A percentile compares a stretch with the other conserved stretches of the same genome.
These are phyloP conservation scores for Lacerta agilis DNA, from an alignment of 2,797 vertebrate species.

Conservation along the genomic window DNA sequence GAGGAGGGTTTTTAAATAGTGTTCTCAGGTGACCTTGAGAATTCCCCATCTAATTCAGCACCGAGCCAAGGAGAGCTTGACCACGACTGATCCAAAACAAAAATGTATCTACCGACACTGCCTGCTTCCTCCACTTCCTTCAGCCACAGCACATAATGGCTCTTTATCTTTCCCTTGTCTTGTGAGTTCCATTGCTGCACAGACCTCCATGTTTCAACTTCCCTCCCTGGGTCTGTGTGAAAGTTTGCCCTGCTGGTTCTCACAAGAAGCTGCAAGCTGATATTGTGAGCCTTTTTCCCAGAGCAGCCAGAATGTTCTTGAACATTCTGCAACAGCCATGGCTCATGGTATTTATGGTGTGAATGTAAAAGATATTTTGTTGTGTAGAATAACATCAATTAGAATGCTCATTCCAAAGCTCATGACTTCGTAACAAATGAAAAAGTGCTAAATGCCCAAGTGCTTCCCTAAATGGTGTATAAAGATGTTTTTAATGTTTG, in stretches of 20 bases:
- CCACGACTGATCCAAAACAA: neutral
- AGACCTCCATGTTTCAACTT: too few species aligned
- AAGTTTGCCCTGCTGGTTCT: neutral
- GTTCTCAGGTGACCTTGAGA: neutral
- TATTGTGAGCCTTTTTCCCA: neutral
- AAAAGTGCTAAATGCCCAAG: neutral
- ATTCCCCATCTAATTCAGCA: neutral
- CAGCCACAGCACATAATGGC: neutral
- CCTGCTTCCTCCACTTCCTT: neutral
- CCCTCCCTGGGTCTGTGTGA: neutral
- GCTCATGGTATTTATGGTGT: too few species aligned
- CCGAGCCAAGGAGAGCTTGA: neutral
- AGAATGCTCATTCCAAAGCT: neutral
- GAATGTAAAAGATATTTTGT: neutral
- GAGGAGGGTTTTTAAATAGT: neutral
- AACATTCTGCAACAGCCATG: neutral
- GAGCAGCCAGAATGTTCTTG: neutral
- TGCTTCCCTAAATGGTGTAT: too few species aligned
- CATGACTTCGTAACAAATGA: neutral
- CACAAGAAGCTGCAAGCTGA: neutral
- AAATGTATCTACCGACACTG: neutral
- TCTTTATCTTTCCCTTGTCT: neutral
- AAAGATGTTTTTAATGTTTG: too few species aligned
- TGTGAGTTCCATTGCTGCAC: neutral
- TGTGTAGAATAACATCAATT: neutral